Evolutionary conservation across 2,888 invertebrate species (phyloP).

Genomic region (Ethmia dodecea): DNA sequence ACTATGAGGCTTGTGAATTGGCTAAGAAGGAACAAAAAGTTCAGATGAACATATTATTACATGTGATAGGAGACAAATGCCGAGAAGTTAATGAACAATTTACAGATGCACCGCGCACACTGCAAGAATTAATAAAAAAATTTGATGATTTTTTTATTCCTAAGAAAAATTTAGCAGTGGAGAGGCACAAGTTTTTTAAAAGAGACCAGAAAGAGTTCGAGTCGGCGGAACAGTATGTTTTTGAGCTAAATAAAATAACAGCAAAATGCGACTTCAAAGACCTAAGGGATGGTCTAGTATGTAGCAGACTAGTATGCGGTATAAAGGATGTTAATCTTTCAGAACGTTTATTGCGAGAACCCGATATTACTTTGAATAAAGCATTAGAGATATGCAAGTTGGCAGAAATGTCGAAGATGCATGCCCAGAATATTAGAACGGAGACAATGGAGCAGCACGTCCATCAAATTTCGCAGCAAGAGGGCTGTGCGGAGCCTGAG

Average conservation of each 20-base stretch:
- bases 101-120: constrained; percentile 2
- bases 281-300: constrained; percentile 16
- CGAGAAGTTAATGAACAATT: constrained; percentile 17
- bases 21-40: constrained; percentile 8
- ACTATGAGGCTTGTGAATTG: constrained; percentile 16
- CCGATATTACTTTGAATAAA: constrained; percentile 16
- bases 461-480: background rate
- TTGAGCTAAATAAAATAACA: constrained; percentile 20
- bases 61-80: constrained; percentile 17
- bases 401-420: constrained; percentile 14
- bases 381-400: constrained; percentile 16
- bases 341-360: constrained; percentile 18
- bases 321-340: constrained; percentile 13
- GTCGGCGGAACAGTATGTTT: constrained; percentile 18
- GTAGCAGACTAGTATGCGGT: constrained; percentile 21
- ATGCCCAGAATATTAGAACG: constrained; percentile 12
- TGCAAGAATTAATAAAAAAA: constrained; percentile 12
- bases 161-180: constrained; percentile 19
- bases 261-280: constrained; percentile 19
- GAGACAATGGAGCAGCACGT: background rate
- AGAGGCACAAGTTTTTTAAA: constrained; percentile 19
- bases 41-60: constrained; percentile 17
- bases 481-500: background rate
- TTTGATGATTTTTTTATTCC: constrained; percentile 17
- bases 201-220: constrained; percentile 16